A percentile compares a stretch with the other conserved stretches of the same genome.
Conservation (phyloP, 2,113 vertebrate species). For the Phyllostomus hastatus region DNA sequence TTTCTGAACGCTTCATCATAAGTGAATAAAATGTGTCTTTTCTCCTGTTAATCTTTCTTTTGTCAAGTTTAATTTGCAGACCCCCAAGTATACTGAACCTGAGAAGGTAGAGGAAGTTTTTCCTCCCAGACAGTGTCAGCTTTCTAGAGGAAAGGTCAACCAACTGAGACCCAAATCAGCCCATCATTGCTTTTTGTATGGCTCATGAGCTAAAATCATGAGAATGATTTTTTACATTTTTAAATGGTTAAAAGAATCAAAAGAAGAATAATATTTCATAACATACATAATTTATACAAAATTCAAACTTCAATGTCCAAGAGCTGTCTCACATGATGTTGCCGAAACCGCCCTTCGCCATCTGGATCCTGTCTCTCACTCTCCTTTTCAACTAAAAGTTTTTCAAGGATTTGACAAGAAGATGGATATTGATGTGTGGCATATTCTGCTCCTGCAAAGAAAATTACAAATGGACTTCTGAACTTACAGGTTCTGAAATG, state of each 20-base stretch:
- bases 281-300: neutral
- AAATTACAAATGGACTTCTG: slow-evolving; percentile 14
- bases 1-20: neutral
- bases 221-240: neutral
- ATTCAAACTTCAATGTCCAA: slow-evolving; percentile 73
- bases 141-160: neutral
- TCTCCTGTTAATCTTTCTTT: neutral
- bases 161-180: neutral
- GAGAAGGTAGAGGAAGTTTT: neutral
- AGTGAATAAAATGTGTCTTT: neutral
- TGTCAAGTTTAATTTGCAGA: neutral
- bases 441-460: neutral
- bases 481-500: neutral
- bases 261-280: neutral
- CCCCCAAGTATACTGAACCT: neutral
- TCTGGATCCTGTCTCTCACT: neutral
- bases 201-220: neutral
- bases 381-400: slow-evolving; percentile 10
- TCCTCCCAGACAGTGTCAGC: neutral
- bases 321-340: slow-evolving; percentile 84
- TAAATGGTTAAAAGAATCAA: neutral
- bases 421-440: neutral
- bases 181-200: neutral
- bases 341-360: neutral
- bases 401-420: neutral